phyloP scores from a whole-genome alignment of 2,888 invertebrate genomes.

The Diarsia rubi region DNA sequence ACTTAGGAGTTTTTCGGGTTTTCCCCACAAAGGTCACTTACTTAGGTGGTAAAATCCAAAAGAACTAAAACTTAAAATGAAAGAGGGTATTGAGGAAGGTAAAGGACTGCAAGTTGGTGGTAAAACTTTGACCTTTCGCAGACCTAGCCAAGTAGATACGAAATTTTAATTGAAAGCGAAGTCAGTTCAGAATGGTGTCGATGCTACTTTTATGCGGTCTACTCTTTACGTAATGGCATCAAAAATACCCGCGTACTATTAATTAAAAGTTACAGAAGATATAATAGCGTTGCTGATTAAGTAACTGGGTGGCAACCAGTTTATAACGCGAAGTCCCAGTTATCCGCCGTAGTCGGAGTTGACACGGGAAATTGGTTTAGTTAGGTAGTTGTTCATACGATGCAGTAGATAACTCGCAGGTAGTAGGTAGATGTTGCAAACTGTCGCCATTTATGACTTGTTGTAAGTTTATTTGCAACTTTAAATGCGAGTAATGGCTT shows the following conservation, averaged over 20 bases:
- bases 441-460: constrained; percentile 30
- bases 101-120: background rate
- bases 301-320: constrained; percentile 3
- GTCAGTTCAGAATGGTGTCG: background rate
- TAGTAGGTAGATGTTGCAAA: constrained; percentile 9
- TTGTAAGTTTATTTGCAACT: constrained; percentile 18
- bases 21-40: background rate
- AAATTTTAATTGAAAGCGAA: background rate
- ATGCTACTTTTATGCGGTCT: background rate
- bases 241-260: background rate
- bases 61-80: background rate
- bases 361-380: constrained; percentile 42
- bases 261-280: constrained; percentile 13
- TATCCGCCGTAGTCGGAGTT: constrained; percentile 9
- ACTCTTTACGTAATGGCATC: background rate
- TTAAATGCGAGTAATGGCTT: background rate
- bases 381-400: constrained; percentile 44
- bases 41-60: background rate
- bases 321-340: constrained; percentile 3
- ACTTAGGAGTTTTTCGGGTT: background rate
- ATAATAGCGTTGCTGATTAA: background rate
- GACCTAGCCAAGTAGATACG: background rate
- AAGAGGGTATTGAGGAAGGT: background rate
- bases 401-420: constrained; percentile 10
- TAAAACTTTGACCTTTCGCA: background rate